phyloP scores from a whole-genome alignment of 2,113 vertebrate species.

The Colaptes auratus region DNA sequence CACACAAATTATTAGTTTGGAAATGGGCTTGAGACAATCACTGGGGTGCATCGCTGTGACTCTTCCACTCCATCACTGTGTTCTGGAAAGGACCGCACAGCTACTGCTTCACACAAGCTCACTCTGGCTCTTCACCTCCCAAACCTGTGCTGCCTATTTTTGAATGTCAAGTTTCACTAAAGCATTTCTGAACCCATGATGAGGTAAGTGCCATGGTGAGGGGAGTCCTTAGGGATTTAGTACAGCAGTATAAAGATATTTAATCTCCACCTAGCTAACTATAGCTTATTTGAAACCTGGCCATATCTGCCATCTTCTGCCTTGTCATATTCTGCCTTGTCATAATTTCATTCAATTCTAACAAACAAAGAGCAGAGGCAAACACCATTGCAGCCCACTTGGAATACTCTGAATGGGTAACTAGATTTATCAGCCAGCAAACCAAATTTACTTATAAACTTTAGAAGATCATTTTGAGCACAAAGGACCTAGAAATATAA shows the following conservation, averaged over 20 bases:
- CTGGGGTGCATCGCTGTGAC: background rate
- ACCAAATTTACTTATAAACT: background rate
- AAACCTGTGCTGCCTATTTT: accelerated
- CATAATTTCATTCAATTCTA: background rate
- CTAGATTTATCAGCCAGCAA: background rate
- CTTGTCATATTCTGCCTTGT: background rate
- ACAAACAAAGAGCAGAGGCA: background rate
- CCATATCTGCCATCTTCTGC: background rate
- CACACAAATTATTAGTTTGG: background rate
- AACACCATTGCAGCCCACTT: background rate
- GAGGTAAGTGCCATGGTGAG: background rate
- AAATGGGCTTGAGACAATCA: background rate
- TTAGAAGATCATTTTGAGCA: background rate
- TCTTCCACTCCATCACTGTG: background rate
- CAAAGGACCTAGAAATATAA: background rate
- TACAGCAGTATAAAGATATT: background rate
- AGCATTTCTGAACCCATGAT: background rate
- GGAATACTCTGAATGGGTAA: background rate
- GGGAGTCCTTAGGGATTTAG: background rate
- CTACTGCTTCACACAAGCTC: background rate
- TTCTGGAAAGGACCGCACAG: background rate
- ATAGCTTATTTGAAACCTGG: background rate
- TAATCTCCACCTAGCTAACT: background rate
- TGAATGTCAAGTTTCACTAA: background rate
- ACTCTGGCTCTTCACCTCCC: background rate